Conservation (phyloP, 1,140 invertebrate species). For the Latrodectus geometricus region DNA sequence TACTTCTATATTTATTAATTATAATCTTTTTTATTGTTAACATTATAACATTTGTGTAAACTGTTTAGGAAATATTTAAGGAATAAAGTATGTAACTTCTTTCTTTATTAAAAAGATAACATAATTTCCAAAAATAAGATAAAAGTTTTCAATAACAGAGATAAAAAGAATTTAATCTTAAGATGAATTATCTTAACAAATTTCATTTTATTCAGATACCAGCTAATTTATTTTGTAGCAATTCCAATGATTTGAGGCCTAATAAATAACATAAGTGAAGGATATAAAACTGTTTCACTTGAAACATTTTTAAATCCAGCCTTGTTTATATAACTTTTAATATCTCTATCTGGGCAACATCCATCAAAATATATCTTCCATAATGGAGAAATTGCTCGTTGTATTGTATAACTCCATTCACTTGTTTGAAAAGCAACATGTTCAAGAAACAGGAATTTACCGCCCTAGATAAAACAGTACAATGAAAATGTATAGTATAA, state of each 20-base stretch:
- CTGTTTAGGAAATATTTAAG: no score
- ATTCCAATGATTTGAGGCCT: slow-evolving; percentile 20
- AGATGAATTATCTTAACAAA: no score
- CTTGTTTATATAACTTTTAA: neutral
- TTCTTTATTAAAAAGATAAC: no score
- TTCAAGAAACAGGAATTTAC: slow-evolving; percentile 30
- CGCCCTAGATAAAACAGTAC: slow-evolving; percentile 11
- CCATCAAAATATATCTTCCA: slow-evolving; percentile 29
- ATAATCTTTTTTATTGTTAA: no score
- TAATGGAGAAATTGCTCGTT: slow-evolving; percentile 12
- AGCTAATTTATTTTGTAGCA: slow-evolving; percentile 24
- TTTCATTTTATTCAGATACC: no score
- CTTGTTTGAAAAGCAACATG: slow-evolving; percentile 23
- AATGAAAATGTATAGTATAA: neutral
- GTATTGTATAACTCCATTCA: slow-evolving; percentile 29
- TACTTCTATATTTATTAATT: no score
- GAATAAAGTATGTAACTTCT: no score
- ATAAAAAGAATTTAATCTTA: no score
- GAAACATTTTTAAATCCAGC: slow-evolving; percentile 7
- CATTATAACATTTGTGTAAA: no score
- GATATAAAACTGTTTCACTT: neutral
- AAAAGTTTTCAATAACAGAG: no score
- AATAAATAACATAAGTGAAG: neutral
- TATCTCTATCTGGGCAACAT: slow-evolving; percentile 3
- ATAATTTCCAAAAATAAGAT: no score